Evolutionary conservation across 2,888 invertebrate genomes (phyloP), one percentile per base, ranked within the genome.

Genomic region (Hyposoter didymator): DNA sequence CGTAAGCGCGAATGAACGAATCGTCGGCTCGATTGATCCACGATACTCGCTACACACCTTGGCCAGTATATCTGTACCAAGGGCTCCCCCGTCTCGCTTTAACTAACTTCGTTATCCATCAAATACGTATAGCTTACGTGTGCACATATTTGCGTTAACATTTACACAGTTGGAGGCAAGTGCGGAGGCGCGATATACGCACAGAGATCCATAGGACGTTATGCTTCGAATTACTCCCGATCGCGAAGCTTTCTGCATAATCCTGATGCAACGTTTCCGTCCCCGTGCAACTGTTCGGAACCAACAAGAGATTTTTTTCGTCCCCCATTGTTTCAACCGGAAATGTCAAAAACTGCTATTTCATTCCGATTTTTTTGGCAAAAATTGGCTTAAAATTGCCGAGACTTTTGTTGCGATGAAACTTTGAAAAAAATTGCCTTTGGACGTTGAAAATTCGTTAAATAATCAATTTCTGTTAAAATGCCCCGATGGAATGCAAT

Each of bases 21-120:
- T 85, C 83, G 82, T 75, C 76, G 80, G 80, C 85, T 80, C 83
- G 73, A 85, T 85, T 76, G 83, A 85, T 85, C 85, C 80, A 76
- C 85, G 79, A 75, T 82, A 79, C 75, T 78, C 75, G 49, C 28
- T 49, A 74, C 49, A 52, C 5, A 49, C 0, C 1, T 74, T 84
- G 45, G 59, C 0, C 8, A 64, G 70, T 76, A 75, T 49, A 66
- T 64, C 55, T 72, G 59, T 64, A 74, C 52, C 28, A 55, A 75
- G 59, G 47, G 14, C 55, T 39, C 22, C 62, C 22, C 52, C 59
- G 14, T 59, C 75, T 55, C 32, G 35, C 39, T 79, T 64, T 72
- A 64, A 79, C 47, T 62, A 79, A 79, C 64, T 79, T 43, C 22
- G 72, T 74, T 73, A 47, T 64, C 74, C 64, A 72, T 45, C 35